These are phyloP conservation scores for Dendronephthya gigantea DNA, from an alignment of 64 coral and sea anemone species.

Conservation along the genomic window DNA sequence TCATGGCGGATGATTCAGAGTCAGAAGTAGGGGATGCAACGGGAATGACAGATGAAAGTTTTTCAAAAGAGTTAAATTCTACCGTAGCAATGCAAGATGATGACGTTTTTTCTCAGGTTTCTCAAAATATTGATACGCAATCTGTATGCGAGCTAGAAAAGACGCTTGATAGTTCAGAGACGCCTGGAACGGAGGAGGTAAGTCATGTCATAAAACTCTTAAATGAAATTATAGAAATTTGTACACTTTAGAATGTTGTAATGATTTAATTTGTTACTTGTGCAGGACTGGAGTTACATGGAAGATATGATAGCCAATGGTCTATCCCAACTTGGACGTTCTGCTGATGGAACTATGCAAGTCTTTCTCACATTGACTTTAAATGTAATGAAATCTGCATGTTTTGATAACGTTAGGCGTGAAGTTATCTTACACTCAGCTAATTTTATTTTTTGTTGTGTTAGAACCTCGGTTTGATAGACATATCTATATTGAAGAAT, in stretches of 20 bases:
- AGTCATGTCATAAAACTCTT: not conserved
- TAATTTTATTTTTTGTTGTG: not conserved
- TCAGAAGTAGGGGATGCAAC: constrained; percentile 11
- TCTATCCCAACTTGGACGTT: constrained; percentile 73
- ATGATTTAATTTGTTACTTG: not conserved
- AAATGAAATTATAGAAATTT: too few relatives aligned
- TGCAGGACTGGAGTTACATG: not conserved
- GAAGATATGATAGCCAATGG: constrained; percentile 86
- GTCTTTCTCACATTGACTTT: constrained; percentile 83
- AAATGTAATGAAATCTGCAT: constrained; percentile 50
- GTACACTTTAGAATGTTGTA: too few relatives aligned
- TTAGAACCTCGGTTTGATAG: constrained; percentile 63
- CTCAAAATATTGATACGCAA: not conserved
- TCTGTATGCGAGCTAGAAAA: not conserved
- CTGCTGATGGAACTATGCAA: constrained; percentile 94
- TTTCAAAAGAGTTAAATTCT: not conserved
- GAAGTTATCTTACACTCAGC: too few relatives aligned
- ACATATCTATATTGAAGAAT: constrained; percentile 47
- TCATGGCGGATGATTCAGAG: not conserved
- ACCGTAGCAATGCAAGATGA: not conserved
- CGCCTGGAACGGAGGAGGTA: not conserved
- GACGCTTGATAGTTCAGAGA: not conserved
- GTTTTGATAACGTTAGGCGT: too few relatives aligned
- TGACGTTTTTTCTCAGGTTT: not conserved
- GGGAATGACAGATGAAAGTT: not conserved